These are phyloP conservation scores for Pseudomyrmex concolor DNA, from an alignment of 1,140 invertebrate genomes.

Conservation along the genomic window DNA sequence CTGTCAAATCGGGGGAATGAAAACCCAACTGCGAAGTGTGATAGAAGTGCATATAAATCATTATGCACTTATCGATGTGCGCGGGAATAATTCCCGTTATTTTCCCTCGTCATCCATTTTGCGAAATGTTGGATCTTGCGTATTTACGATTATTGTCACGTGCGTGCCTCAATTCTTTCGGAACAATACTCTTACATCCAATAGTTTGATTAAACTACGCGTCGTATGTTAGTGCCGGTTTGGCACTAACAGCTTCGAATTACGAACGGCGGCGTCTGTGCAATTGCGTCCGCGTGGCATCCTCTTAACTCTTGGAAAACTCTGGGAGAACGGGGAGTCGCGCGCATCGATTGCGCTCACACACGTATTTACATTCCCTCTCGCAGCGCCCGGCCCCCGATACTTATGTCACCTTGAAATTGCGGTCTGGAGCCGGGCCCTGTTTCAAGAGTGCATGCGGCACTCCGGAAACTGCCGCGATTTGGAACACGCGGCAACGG, in stretches of 20 bases:
- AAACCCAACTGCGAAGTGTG: conserved; percentile 23
- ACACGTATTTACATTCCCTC: conserved; percentile 65
- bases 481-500: conserved; percentile 65
- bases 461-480: conserved; percentile 54
- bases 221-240: neutral
- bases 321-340: conserved; percentile 7
- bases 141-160: neutral
- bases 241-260: conserved; percentile 33
- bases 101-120: conserved; percentile 5
- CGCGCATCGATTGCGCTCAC: conserved; percentile 52
- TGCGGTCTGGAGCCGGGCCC: conserved; percentile 43
- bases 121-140: neutral
- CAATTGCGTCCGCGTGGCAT: conserved; percentile 32
- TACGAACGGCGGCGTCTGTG: neutral
- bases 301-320: conserved; percentile 38
- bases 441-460: conserved; percentile 32
- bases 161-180: neutral
- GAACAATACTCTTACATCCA: neutral
- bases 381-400: neutral
- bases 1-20: neutral
- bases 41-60: conserved; percentile 11
- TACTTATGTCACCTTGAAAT: conserved; percentile 67
- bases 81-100: neutral
- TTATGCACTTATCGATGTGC: conserved; percentile 15
- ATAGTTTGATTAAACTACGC: conserved; percentile 30